Conservation (phyloP, 1,140 invertebrate species). For the Oedothorax gibbosus region DNA sequence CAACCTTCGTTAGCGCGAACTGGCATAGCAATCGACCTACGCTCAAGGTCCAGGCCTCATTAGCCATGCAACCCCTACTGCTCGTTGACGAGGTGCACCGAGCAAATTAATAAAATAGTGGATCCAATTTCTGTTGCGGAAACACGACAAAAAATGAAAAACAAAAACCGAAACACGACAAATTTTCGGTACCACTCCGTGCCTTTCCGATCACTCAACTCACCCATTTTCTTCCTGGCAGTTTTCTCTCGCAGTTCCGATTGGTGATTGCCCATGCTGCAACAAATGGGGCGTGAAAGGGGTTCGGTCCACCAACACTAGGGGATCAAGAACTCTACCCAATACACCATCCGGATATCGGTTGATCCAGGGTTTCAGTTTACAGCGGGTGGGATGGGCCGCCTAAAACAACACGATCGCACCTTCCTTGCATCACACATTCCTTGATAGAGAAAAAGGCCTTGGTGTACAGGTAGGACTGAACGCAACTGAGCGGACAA, state of each 20-base stretch:
- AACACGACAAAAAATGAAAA: neutral
- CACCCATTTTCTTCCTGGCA: slow-evolving; percentile 50
- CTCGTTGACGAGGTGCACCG: slow-evolving; percentile 40
- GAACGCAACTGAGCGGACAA: slow-evolving; percentile 48
- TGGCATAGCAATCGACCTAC: slow-evolving; percentile 56
- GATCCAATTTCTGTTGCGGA: slow-evolving; percentile 26
- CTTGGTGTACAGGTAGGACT: slow-evolving; percentile 55
- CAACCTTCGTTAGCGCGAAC: slow-evolving; percentile 46
- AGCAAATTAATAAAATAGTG: slow-evolving; percentile 22
- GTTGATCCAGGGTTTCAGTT: neutral
- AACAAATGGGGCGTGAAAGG: slow-evolving; percentile 22
- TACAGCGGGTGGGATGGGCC: slow-evolving; percentile 20
- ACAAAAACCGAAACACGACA: neutral
- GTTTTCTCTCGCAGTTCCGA: slow-evolving; percentile 54
- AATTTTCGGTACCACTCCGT: slow-evolving; percentile 19
- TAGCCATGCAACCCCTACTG: slow-evolving; percentile 44
- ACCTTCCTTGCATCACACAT: slow-evolving; percentile 54
- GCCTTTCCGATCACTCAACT: slow-evolving; percentile 2
- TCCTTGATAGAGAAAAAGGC: slow-evolving; percentile 23
- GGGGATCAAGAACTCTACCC: no score
- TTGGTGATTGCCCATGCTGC: slow-evolving; percentile 50
- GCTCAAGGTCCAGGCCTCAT: slow-evolving; percentile 50
- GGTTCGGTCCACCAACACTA: neutral
- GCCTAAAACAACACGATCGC: slow-evolving; percentile 3
- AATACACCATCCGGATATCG: no score